A percentile compares a stretch with the other conserved stretches of the same genome.
Evolutionary conservation across 2,797 vertebrate genomes (phyloP).

Genomic region (Denticeps clupeoides): DNA sequence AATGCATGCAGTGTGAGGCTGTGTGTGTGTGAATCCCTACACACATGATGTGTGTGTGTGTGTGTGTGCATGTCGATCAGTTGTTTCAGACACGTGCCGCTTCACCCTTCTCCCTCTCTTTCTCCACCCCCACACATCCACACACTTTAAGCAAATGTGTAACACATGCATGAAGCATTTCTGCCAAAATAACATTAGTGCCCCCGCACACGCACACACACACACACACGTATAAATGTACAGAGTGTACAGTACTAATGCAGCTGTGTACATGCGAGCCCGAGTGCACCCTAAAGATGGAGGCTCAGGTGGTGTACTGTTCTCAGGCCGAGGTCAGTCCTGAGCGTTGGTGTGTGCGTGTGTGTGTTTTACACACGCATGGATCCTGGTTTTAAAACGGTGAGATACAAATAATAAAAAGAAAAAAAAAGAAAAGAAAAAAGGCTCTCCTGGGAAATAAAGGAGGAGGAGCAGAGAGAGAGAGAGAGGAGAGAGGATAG

Average conservation of each 20-base stretch:
- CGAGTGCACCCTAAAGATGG: not conserved
- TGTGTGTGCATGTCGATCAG: not conserved
- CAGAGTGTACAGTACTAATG: not conserved
- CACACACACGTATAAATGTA: not conserved
- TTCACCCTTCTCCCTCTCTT: not conserved
- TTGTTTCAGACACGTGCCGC: conserved; percentile 11
- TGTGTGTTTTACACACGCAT: no score
- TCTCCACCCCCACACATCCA: conserved; percentile 13
- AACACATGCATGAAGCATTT: not conserved
- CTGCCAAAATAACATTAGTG: not conserved
- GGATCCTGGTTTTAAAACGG: no score
- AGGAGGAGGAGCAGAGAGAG: no score
- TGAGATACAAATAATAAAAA: no score
- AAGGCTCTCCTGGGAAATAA: no score
- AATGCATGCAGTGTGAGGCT: conserved; percentile 3
- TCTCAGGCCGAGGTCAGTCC: no score
- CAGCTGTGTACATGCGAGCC: not conserved
- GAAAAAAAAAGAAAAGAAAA: no score
- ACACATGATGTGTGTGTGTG: not conserved
- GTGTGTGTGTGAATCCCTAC: conserved; percentile 3
- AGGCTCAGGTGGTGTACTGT: no score
- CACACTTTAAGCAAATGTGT: not conserved
- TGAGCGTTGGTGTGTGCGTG: no score
- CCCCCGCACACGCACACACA: not conserved
- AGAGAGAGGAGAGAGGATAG: no score